Base-by-base conservation (phyloP, 2,888 invertebrate species). In the Clivina fossor region DNA sequence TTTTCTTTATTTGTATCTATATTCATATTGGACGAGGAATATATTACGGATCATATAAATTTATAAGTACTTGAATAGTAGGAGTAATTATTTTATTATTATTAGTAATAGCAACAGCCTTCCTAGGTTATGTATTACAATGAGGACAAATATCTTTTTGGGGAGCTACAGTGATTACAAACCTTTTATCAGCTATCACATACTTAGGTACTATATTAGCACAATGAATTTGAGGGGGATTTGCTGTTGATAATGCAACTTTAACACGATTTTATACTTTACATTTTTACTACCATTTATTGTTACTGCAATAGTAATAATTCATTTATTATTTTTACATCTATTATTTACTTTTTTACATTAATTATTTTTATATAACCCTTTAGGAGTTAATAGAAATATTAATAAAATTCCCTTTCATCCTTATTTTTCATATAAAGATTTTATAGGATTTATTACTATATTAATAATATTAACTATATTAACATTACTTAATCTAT, bases 61-160 rank as follows among this genome's bases (percentile, higher is more conserved):
- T 71, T 73, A 75, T 63, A 59, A 70, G 76, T 60, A 82, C 84
- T 0, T 89, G 88, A 85, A n/a, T n/a, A n/a, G n/a, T n/a, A n/a
- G n/a, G n/a, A n/a, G n/a, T n/a, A n/a, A n/a, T n/a, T n/a, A n/a
- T n/a, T n/a, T n/a, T n/a, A n/a, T n/a, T n/a, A n/a, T n/a, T n/a
- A n/a, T n/a, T n/a, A n/a, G n/a, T n/a, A n/a, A n/a, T n/a, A n/a
- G n/a, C n/a, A n/a, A n/a, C n/a, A n/a, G n/a, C n/a, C n/a, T n/a
- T n/a, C n/a, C 75, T 88, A 78, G 88, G 88, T 0, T 90, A 90
- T 76, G 85, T 88, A 0, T 61, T 88, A 66, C 86, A 86, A 1
- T 88, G 87, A 73, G 87, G 87, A 3, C 87, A 89, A 84, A 89
- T 88, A 80, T 88, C 87, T 1, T 88, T 85, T 70, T 88, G 88